Base-by-base conservation (phyloP, 2,113 vertebrate genomes). In the Mesoclemmys tuberculata region DNA sequence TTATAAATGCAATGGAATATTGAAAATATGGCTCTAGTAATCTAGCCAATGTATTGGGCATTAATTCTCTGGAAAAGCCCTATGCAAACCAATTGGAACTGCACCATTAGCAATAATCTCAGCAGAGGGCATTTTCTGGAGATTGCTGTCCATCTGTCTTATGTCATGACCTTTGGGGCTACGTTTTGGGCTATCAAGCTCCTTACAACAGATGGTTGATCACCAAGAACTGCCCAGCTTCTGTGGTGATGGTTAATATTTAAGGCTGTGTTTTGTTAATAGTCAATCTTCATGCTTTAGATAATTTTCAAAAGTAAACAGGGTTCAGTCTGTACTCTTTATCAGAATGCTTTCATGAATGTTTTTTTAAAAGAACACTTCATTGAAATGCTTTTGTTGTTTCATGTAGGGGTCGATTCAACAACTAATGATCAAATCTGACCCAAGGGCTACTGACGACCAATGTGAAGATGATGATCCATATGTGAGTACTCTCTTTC, bases 391-490 rank as follows among this genome's bases (percentile, higher is more conserved):
- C 8, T 89, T 58, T 84, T 90, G 19, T 86, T 94, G 2, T 90
- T 94, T 79, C 90, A 6, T 96, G 4, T 38, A 99, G 99, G 99
- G 99, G 46, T 99, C 99, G 11, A 99, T 99, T 94, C 99, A 99
- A 96, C 99, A 99, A 94, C 98, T 99, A 96, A 97, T 98, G 75
- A 78, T 99, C 93, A 99, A 98, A 90, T 95, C 98, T 1, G 98
- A 99, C 96, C 98, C 98, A 95, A 98, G 97, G 64, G 98, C 98
- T 84, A 97, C 98, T 0, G 99, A 99, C 92, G 99, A 99, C 91
- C 98, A 99, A 83, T 99, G 99, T 89, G 99, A 99, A 95, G 99
- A 99, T 38, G 99, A 99, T 75, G 99, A 99, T 68, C 98, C 99
- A 27, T 99, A 99, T 82, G 99, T 99, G 94, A 99, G 99, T 98